Base-by-base conservation (phyloP, 2,888 invertebrate species). In the Sycophila texana region DNA sequence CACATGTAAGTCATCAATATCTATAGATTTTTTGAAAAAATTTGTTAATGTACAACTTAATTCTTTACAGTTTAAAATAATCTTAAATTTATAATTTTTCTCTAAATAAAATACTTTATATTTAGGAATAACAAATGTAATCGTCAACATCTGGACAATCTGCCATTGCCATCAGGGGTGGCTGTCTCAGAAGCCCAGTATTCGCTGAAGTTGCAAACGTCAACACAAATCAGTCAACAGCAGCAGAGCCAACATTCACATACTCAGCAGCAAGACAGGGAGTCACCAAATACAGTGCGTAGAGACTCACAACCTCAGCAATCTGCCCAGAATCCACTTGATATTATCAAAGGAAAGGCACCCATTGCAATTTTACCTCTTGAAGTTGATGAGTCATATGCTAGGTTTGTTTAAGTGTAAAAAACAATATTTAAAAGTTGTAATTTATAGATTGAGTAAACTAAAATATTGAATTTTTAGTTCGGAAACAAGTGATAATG, bases 111-210 rank as follows among this genome's bases (percentile, higher is more conserved):
- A 51, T 55, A 18, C 30, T 26, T n/a, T 22, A 72, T 39, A 65
- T 74, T 4, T 67, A 89, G 89, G 66, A 87, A 87, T 74, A 88
- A 89, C 74, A 89, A 89, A 66, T 85, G 88, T 14, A 89, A 89
- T 82, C 85, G 89, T 1, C 87, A 89, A 20, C 85, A 84, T 58
- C 57, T 82, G 18, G 89, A 89, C 20, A 86, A 88, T 79, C 68
- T 87, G 61, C 84, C 88, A 39, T 65, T 85, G 66, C 82, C 86
- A 49, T 81, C 86, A 26, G 55, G 57, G 7, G 16, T 22, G 10
- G 4, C 2, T 5, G 13, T 55, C 2, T 49, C 71, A 4, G 89
- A 89, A 20, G 82, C 84, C 2, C 89, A 89, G 57, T 89, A 88
- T 78, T 87, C 88, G 12, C 76, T 86, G 49, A 89, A 89, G 73